Evolutionary conservation across 2,888 invertebrate genomes (phyloP), one percentile per base, ranked within the genome.

Genomic region (Acanthosepion pharaonis): DNA sequence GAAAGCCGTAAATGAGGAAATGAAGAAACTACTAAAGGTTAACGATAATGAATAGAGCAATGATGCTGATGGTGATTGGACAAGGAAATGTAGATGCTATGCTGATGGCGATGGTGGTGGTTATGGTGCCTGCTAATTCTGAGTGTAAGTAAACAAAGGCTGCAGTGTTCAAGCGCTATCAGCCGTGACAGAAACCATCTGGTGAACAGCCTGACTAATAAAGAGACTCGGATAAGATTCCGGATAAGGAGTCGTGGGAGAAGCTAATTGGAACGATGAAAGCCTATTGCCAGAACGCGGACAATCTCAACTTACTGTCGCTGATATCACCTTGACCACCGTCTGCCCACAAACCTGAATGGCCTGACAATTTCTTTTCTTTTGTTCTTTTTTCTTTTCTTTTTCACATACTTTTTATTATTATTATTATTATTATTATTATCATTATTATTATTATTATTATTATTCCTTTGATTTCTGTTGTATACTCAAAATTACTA

Each of bases 181-280:
- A 78, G 78, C 78, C 78, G n/a, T 78, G 78, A 78, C 78, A 78
- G 78, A 78, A 78, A 78, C 78, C 78, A 78, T 78, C 78, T 78
- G 78, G 78, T 78, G 78, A 33, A 33, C n/a, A 78, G 78, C 15
- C 78, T n/a, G 78, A 78, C 15, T 78, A 78, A 78, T 78, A 78
- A 78, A 78, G 78, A 33, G 78, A 78, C 78, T 9, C n/a, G 78
- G 78, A 78, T 78, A 78, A 78, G 78, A 78, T 78, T 78, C 78
- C 78, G 78, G 78, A 78, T 78, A 78, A 78, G 78, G 78, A 78
- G 78, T 33, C 78, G 78, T 33, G 33, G 78, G 78, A 78, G 33
- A 78, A 78, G n/a, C 15, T 78, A 78, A 78, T 78, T 78, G n/a
- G 33, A 6, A 78, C 78, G 78, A 78, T 78, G 78, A 78, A 78